Evolutionary conservation across 2,113 vertebrate species (phyloP).

Genomic region (Scomber scombrus): DNA sequence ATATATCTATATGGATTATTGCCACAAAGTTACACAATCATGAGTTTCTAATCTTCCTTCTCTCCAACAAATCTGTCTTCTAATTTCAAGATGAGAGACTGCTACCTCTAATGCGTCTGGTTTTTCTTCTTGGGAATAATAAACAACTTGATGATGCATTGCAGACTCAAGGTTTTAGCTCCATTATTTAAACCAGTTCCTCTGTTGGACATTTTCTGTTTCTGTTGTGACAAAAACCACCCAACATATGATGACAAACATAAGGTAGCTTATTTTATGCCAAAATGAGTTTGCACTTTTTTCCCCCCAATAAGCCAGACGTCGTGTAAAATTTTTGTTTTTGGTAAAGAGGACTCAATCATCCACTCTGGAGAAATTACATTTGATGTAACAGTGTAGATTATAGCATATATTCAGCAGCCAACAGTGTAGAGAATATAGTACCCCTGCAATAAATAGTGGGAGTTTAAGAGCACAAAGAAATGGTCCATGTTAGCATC

Average conservation of each 20-base stretch:
- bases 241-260: neutral
- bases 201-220: neutral
- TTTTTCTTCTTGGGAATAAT: neutral
- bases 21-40: neutral
- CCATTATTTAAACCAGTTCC: neutral
- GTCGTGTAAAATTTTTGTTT: neutral
- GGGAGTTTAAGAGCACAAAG: slow-evolving; percentile 19
- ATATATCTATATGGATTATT: neutral
- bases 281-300: neutral
- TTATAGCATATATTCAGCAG: slow-evolving; percentile 22
- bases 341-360: slow-evolving; percentile 5
- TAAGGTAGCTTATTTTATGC: neutral
- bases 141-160: neutral
- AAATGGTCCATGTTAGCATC: slow-evolving; percentile 7
- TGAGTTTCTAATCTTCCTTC: neutral
- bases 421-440: slow-evolving; percentile 40
- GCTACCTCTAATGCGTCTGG: neutral
- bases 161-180: neutral
- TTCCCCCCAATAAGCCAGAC: neutral
- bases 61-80: slow-evolving; percentile 4
- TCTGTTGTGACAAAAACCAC: neutral
- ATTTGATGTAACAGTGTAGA: neutral
- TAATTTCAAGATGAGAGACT: neutral
- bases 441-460: slow-evolving; percentile 43
- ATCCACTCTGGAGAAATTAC: slow-evolving; percentile 31